phyloP scores from a whole-genome alignment of 2,113 vertebrate species.

The Amazona guildingii region DNA sequence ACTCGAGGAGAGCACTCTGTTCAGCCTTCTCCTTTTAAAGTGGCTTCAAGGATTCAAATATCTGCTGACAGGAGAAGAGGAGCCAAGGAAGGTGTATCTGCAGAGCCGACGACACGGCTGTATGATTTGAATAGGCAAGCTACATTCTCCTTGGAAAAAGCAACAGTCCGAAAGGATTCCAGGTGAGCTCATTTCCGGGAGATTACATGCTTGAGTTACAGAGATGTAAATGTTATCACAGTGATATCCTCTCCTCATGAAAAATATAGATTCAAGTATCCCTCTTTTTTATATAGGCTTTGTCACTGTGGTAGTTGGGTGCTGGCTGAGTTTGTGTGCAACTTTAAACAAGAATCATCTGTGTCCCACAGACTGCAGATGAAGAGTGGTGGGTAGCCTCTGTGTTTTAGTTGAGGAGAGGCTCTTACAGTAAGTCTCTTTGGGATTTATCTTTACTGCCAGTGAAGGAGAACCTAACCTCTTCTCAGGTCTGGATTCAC shows the following conservation, averaged over 20 bases:
- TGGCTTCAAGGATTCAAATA: conserved; percentile 52
- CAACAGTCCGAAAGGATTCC: conserved; percentile 85
- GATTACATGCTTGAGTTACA: neutral
- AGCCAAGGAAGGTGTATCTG: conserved; percentile 92
- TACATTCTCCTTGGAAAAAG: conserved; percentile 89
- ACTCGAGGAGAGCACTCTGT: conserved; percentile 68
- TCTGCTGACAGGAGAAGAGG: conserved; percentile 82
- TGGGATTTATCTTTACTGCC: neutral
- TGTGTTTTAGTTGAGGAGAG: neutral
- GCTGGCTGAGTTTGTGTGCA: neutral
- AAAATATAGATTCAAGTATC: neutral
- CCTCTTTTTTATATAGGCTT: neutral
- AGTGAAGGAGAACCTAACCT: neutral
- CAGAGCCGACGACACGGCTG: conserved; percentile 85
- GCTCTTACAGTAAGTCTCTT: neutral
- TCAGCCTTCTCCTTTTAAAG: conserved; percentile 69
- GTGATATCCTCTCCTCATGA: neutral
- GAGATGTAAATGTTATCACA: neutral
- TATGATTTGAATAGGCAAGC: conserved; percentile 80
- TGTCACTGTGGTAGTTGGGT: neutral
- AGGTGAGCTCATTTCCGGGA: conserved; percentile 75
- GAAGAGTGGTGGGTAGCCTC: neutral
- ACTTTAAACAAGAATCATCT: neutral
- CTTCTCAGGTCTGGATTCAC: neutral
- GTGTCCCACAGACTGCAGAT: neutral